Conservation (phyloP, 2,888 invertebrate genomes). For the Zygothrica quintamaculata region DNA sequence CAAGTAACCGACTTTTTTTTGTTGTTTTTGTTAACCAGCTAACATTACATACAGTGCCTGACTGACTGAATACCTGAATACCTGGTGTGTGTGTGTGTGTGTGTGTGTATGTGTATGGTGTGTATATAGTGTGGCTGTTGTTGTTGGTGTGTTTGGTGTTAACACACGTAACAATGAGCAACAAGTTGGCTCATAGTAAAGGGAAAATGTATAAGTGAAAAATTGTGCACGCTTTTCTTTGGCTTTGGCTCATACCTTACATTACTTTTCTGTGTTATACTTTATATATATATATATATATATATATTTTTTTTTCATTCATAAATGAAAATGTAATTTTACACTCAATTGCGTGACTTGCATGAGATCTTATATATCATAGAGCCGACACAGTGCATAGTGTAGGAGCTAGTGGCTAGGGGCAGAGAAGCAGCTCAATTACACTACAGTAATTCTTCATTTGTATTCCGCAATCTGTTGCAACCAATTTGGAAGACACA, state of each 20-base stretch:
- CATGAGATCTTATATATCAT: conserved; percentile 57
- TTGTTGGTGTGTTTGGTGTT: too few relatives aligned
- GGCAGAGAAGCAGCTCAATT: conserved; percentile 3
- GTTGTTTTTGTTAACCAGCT: too few relatives aligned
- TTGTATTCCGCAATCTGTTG: conserved; percentile 44
- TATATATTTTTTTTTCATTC: conserved; percentile 21
- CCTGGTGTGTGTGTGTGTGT: too few relatives aligned
- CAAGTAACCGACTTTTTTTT: conserved; percentile 68
- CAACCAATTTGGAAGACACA: conserved; percentile 44
- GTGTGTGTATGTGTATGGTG: too few relatives aligned
- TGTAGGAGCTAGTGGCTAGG: too few relatives aligned
- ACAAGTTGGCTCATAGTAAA: conserved; percentile 37
- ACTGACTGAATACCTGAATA: neutral
- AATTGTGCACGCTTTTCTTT: conserved; percentile 71
- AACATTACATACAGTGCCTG: conserved; percentile 48
- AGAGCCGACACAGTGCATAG: conserved; percentile 2
- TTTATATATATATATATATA: too few relatives aligned
- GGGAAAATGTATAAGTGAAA: conserved; percentile 62
- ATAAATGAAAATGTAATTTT: conserved; percentile 74
- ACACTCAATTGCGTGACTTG: conserved; percentile 74
- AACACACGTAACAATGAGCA: conserved; percentile 6
- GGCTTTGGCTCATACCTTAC: conserved; percentile 14
- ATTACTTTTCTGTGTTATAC: too few relatives aligned
- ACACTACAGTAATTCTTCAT: conserved; percentile 11
- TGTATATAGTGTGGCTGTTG: too few relatives aligned